phyloP scores from a whole-genome alignment of 2,888 invertebrate species.

The Cantharis nigra region DNA sequence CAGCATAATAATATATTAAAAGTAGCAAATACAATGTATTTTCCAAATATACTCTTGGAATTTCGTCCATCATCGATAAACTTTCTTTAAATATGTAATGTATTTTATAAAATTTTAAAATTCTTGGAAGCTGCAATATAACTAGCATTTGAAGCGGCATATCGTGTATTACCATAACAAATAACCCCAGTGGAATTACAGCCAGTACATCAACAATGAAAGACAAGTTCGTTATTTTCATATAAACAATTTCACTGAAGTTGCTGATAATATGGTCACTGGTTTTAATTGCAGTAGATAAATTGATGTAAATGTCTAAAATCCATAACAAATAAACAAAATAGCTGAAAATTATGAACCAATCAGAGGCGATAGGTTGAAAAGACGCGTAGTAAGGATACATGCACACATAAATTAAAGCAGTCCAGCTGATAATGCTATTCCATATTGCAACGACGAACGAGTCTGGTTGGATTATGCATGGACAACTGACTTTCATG shows the following conservation, averaged over 20 bases:
- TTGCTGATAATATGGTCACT: conserved; percentile 23
- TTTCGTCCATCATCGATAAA: not conserved
- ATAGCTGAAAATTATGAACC: not conserved
- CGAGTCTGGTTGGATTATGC: conserved; percentile 38
- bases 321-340: conserved; percentile 18
- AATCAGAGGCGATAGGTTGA: not conserved
- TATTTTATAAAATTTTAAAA: conserved; percentile 35
- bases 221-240: conserved; percentile 10
- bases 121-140: conserved; percentile 28
- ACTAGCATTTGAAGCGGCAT: conserved; percentile 6
- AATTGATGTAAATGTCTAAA: conserved; percentile 36
- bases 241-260: conserved; percentile 24
- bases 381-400: conserved; percentile 34
- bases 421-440: conserved; percentile 14
- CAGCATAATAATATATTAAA: conserved; percentile 2
- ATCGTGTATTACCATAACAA: conserved; percentile 16
- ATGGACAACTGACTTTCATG: conserved; percentile 34
- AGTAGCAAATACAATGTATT: not conserved
- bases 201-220: conserved; percentile 34
- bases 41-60: conserved; percentile 1
- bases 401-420: conserved; percentile 13
- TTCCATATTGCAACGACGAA: conserved; percentile 36
- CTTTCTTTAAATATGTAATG: conserved; percentile 7
- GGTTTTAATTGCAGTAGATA: conserved; percentile 36
- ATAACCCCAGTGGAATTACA: conserved; percentile 30